phyloP scores from a whole-genome alignment of 2,888 invertebrate genomes.

The Drosophila niveifrons region DNA sequence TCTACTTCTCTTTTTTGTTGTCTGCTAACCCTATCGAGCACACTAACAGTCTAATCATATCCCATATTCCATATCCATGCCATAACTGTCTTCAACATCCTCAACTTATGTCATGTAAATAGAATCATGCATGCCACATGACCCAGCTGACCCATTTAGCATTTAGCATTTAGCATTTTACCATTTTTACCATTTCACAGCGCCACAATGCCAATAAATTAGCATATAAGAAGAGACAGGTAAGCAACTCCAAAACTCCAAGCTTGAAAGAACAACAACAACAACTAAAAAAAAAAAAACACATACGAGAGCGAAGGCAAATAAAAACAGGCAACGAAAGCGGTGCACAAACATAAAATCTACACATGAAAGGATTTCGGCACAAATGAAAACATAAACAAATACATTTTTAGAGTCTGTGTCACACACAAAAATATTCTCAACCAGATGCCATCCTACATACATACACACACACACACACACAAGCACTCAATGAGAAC shows the following conservation, averaged over 20 bases:
- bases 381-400: constrained; percentile 64
- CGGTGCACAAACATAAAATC: constrained; percentile 54
- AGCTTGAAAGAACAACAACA: constrained; percentile 5
- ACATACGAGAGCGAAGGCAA: constrained; percentile 11
- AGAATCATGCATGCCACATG: constrained; percentile 29
- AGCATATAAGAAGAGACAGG: constrained; percentile 70
- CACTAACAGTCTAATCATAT: constrained; percentile 23
- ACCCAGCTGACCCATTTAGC: constrained; percentile 58
- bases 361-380: constrained; percentile 58
- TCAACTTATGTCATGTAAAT: constrained; percentile 39
- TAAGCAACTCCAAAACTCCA: constrained; percentile 19
- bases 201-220: constrained; percentile 72
- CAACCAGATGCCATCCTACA: background rate
- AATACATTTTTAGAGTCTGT: constrained; percentile 14
- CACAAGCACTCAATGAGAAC: constrained; percentile 2
- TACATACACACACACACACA: background rate
- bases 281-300: constrained; percentile 10
- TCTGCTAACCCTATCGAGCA: constrained; percentile 16
- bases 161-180: constrained; percentile 31
- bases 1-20: background rate
- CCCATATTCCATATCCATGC: background rate
- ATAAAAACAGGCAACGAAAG: constrained; percentile 30
- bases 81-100: constrained; percentile 21
- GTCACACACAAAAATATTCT: background rate
- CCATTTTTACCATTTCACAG: constrained; percentile 31